Conservation (phyloP, 2,888 invertebrate genomes). For the Netelia inedita region DNA sequence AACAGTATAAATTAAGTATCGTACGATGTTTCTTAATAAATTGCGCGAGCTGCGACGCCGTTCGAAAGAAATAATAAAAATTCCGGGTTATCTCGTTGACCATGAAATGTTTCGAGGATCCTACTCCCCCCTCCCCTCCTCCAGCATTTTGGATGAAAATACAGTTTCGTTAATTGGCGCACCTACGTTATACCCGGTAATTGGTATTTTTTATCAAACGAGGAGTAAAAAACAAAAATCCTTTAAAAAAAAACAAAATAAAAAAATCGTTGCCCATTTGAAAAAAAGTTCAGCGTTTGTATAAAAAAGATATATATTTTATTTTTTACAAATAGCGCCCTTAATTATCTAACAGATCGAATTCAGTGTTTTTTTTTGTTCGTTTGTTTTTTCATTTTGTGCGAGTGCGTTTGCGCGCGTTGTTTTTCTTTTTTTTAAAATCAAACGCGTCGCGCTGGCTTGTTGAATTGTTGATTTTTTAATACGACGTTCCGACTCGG, state of each 20-base stretch:
- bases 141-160: neutral
- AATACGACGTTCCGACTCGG: constrained; percentile 17
- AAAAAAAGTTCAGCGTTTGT: neutral
- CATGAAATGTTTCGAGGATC: neutral
- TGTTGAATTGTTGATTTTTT: constrained; percentile 49
- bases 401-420: too few species aligned
- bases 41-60: neutral
- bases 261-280: too few species aligned
- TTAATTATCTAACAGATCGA: constrained; percentile 27
- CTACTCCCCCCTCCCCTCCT: too few species aligned
- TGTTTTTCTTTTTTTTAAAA: neutral
- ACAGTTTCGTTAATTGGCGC: neutral
- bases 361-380: constrained; percentile 18
- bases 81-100: neutral
- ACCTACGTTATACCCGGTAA: neutral
- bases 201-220: neutral
- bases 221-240: neutral
- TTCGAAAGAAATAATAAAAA: neutral
- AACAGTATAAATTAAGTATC: too few species aligned
- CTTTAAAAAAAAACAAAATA: neutral
- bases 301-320: constrained; percentile 47
- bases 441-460: constrained; percentile 52
- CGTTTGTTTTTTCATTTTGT: neutral
- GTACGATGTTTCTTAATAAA: neutral
- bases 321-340: constrained; percentile 50